phyloP scores from a whole-genome alignment of 2,797 vertebrate genomes.

The Molossus molossus region DNA sequence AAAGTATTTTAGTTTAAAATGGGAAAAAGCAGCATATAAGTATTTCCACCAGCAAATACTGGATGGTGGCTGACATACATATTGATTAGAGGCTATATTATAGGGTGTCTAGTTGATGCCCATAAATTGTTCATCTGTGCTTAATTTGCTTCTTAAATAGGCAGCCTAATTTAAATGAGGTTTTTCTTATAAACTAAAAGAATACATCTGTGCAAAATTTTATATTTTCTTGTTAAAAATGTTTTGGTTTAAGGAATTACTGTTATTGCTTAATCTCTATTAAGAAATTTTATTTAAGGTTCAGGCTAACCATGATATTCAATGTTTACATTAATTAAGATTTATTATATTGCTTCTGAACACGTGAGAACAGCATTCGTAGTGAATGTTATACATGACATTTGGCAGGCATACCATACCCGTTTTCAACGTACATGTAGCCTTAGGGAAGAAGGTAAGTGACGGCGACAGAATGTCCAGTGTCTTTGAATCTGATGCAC shows the following conservation, averaged over 20 bases:
- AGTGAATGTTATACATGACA: background rate
- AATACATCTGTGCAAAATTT: conserved; percentile 6
- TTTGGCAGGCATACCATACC: background rate
- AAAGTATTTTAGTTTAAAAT: conserved; percentile 56
- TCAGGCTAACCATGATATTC: conserved; percentile 54
- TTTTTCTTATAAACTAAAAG: conserved; percentile 31
- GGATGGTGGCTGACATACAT: background rate
- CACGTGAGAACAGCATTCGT: background rate
- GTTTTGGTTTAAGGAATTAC: conserved; percentile 62
- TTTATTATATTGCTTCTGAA: conserved; percentile 3
- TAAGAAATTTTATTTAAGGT: conserved; percentile 63
- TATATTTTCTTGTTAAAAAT: conserved; percentile 53
- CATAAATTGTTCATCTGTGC: background rate
- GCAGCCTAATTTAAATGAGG: conserved; percentile 21
- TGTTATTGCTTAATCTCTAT: conserved; percentile 63
- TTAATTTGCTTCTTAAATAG: conserved; percentile 16
- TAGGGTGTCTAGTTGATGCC: background rate
- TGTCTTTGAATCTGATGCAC: background rate
- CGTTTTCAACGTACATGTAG: background rate
- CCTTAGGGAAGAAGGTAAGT: conserved; percentile 24
- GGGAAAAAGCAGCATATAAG: background rate
- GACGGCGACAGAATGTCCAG: background rate
- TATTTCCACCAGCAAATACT: background rate
- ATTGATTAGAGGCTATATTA: no score
- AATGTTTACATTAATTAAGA: conserved; percentile 69